Evolutionary conservation across 2,797 vertebrate genomes (phyloP), one percentile per base, ranked within the genome.

Genomic region (Salarias fasciatus): DNA sequence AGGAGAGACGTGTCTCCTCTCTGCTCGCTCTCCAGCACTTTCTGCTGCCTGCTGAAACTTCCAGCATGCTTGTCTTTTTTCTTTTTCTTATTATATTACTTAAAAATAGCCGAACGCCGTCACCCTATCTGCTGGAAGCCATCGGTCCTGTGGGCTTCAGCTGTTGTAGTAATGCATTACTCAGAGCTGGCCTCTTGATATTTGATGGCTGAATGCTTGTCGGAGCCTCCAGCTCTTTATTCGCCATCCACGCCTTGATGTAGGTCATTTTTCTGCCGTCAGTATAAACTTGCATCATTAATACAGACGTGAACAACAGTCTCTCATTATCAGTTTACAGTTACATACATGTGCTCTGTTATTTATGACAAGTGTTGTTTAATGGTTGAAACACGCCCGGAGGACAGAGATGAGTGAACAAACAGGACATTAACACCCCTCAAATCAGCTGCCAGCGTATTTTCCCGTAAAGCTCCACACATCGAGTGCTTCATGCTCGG

Each of bases 131-230:
- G 40, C 5, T 14, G 1, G 18, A n/a, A 57, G 11, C 7, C 28
- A 24, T 64, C 41, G 11, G 35, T 31, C 57, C 57, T 2, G 6
- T 2, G 65, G 33, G 33, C 18, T 41, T 54, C 60, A 66, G 58
- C 41, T 30, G 9, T 60, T 75, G 63, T 67, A 46, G 31, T 41
- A 8, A 67, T 47, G 65, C 62, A 52, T 84, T 77, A 53, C 84
- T 81, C 80, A 82, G 35, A 48, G 70, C 63, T 72, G 78, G 72
- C 69, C 65, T 71, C 84, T 82, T 67, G 75, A 76, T 82, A 63
- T 72, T 52, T 82, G 83, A 88, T 58, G 83, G 84, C 81, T 83
- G 79, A 76, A 63, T 73, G 76, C 46, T 42, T 75, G 69, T 80
- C 72, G 31, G 61, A 11, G 75, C 88, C 77, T 74, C 28, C 0